Percentiles rank a stretch among this genome's conserved stretches.
These are phyloP conservation scores for Pyrgilauda ruficollis DNA, from an alignment of 2,113 vertebrate genomes.

Conservation along the genomic window DNA sequence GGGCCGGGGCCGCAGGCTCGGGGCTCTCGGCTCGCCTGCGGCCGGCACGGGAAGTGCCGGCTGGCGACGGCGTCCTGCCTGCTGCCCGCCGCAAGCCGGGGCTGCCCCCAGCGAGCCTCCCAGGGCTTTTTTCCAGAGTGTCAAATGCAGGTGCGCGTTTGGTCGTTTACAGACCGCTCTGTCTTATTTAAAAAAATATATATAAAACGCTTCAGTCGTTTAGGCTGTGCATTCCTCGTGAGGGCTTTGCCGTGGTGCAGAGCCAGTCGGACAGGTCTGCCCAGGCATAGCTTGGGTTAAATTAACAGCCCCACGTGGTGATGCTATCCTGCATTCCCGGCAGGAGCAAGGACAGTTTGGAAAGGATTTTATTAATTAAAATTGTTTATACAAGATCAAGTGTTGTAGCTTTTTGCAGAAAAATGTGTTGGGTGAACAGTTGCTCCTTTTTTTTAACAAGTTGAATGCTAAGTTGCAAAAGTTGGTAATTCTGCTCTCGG, in stretches of 20 bases:
- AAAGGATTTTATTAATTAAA: neutral
- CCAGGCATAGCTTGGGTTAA: neutral
- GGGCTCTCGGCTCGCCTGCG: too few relatives aligned
- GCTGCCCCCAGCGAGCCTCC: fast-evolving
- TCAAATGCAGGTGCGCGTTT: neutral
- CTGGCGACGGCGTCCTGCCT: neutral
- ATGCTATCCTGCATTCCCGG: neutral
- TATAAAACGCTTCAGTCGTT: neutral
- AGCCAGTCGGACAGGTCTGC: neutral
- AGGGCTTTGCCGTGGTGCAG: neutral
- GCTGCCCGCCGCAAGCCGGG: neutral
- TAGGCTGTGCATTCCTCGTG: fast-evolving
- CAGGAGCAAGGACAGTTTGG: too few relatives aligned
- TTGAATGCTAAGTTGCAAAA: neutral
- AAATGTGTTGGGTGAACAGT: neutral
- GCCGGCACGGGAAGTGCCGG: neutral
- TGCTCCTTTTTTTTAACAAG: neutral
- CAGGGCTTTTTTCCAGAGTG: fast-evolving
- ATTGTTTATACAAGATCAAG: neutral
- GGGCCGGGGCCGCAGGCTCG: neutral
- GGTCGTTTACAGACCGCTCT: too few relatives aligned
- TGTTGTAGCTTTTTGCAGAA: neutral
- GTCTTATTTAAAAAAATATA: fast-evolving
- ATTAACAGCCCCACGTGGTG: fast-evolving
- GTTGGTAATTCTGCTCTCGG: fast-evolving